Evolutionary conservation across 2,888 invertebrate genomes (phyloP).

Genomic region (Carcina quercana): DNA sequence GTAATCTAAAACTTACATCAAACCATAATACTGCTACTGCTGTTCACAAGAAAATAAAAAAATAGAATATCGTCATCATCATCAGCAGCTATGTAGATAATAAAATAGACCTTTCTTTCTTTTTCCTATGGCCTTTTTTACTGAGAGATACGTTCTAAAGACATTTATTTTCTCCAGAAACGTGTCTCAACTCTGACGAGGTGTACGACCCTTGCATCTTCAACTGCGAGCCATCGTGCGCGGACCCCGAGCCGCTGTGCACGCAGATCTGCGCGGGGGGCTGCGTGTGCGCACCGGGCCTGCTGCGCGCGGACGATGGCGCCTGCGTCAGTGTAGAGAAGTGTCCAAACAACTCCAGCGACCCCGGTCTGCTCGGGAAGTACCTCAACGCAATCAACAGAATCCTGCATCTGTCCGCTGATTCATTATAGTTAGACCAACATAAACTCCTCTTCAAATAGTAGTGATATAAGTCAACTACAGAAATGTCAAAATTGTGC

Average conservation of each 20-base stretch:
- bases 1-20: too few relatives aligned
- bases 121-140: too few relatives aligned
- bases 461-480: too few relatives aligned
- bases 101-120: too few relatives aligned
- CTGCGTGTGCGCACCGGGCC: slow-evolving; percentile 51
- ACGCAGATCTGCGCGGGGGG: slow-evolving; percentile 45
- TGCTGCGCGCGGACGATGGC: slow-evolving; percentile 39
- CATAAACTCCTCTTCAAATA: too few relatives aligned
- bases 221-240: slow-evolving; percentile 49
- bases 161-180: slow-evolving; percentile 31
- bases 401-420: slow-evolving; percentile 35
- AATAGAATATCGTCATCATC: too few relatives aligned
- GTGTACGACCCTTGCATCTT: slow-evolving; percentile 52
- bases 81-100: too few relatives aligned
- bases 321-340: slow-evolving; percentile 50
- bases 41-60: too few relatives aligned
- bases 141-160: too few relatives aligned
- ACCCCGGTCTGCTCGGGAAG: slow-evolving; percentile 32
- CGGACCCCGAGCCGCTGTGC: slow-evolving; percentile 54
- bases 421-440: not conserved
- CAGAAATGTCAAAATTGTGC: too few relatives aligned
- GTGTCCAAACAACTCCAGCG: slow-evolving; percentile 42
- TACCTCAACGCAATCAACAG: slow-evolving; percentile 46
- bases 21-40: too few relatives aligned
- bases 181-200: slow-evolving; percentile 51